Evolutionary conservation across 2,113 vertebrate genomes (phyloP), one percentile per base, ranked within the genome.

Genomic region (Neolamprologus longior): DNA sequence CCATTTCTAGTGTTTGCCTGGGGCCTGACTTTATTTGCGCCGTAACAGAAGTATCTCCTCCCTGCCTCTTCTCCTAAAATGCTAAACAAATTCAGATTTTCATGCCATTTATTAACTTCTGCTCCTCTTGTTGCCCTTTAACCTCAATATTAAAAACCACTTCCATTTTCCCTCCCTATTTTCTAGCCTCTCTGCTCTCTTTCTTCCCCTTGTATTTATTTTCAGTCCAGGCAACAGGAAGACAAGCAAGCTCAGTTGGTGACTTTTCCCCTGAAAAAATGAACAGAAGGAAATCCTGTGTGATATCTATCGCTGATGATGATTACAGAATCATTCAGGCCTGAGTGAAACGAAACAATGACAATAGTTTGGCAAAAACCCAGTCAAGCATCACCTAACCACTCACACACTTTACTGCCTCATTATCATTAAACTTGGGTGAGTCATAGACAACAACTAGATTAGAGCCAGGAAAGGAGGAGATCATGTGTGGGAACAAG

Each of bases 271-370:
- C 80, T 82, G 90, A 88, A 92, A 52, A 94, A 87, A 52, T 86
- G 61, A 93, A 92, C 90, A 1, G 82, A 86, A 92, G 94, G 94
- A 95, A 93, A 95, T 95, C 94, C 95, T 95, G 93, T 73, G 81
- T 73, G 94, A 94, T 95, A 92, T 93, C 55, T 76, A 83, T 82
- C 81, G 1, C 61, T 52, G 86, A 92, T 91, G 87, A 91, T 90
- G 80, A 93, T 81, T 92, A 66, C 90, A 84, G 83, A 85, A 80
- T 68, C 3, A 52, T 33, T 86, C 6, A 7, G 7, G 83, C 58
- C 80, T 80, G 88, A 88, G 81, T 31, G 26, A 58, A 89, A 31
- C n/a, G 42, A 91, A 94, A 93, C 93, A 94, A 94, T 93, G 92
- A 91, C 61, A 17, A 21, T 9, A 21, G 24, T 68, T 58, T 88